Evolutionary conservation across 37 sponge, comb jelly and placozoan species (phyloP).

Genomic region (Aplysina aerophoba): DNA sequence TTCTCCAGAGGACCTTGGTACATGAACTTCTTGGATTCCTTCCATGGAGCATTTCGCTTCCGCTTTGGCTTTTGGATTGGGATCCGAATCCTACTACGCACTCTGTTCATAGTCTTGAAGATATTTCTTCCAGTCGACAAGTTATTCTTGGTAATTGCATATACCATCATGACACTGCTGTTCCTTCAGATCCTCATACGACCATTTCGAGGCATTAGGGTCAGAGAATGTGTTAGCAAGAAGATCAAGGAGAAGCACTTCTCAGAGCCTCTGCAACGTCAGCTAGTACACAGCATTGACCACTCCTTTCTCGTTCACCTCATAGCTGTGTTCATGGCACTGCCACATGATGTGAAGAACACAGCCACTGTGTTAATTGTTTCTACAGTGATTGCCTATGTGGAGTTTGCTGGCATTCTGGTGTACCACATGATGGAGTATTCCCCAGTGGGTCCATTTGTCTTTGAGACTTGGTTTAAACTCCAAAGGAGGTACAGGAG

Average conservation of each 20-base stretch:
- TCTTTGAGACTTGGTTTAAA: neutral
- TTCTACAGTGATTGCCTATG: neutral
- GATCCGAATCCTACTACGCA: conserved; percentile 2
- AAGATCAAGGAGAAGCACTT: conserved; percentile 25
- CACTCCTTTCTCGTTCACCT: neutral
- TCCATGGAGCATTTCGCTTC: neutral
- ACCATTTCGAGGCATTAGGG: neutral
- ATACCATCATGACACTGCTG: neutral
- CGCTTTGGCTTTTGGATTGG: conserved; percentile 37
- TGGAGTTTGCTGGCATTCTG: neutral
- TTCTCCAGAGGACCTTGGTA: conserved; percentile 22
- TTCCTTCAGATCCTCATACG: neutral
- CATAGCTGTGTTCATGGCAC: neutral
- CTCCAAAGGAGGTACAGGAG: neutral
- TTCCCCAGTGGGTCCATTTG: neutral
- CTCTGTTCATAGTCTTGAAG: neutral
- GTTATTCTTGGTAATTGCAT: neutral
- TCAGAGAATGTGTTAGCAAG: neutral
- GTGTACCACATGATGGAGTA: conserved; percentile 24
- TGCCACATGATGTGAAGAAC: neutral
- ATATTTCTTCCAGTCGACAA: neutral
- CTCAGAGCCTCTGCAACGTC: neutral
- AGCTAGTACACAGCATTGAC: neutral
- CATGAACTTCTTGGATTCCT: conserved; percentile 20
- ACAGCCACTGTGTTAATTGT: neutral